phyloP scores from a whole-genome alignment of 2,797 vertebrate species.

The Acropternis orthonyx region DNA sequence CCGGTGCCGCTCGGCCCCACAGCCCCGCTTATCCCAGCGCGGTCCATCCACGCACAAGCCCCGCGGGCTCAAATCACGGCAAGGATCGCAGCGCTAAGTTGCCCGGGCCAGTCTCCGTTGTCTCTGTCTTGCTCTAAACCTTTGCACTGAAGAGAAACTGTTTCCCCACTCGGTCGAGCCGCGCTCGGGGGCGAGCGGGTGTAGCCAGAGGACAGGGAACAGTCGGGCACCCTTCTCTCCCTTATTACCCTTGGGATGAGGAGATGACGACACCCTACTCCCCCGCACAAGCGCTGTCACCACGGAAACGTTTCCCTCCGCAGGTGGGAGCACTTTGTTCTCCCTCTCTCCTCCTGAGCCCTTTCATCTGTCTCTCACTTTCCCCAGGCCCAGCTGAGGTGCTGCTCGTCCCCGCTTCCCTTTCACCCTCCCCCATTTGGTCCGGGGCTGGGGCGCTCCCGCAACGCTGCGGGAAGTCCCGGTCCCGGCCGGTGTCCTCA shows the following conservation, averaged over 20 bases:
- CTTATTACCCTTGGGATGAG: rapidly evolving
- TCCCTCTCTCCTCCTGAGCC: background rate
- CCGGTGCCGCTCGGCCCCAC: background rate
- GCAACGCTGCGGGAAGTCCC: background rate
- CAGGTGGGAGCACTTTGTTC: background rate
- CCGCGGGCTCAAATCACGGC: background rate
- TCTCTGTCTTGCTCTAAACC: background rate
- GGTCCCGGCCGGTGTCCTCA: background rate
- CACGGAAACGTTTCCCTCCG: background rate
- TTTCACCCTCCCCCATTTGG: background rate
- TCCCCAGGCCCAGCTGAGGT: background rate
- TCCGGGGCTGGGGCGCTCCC: background rate
- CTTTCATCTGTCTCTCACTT: background rate
- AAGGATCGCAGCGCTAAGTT: rapidly evolving
- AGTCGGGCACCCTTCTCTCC: background rate
- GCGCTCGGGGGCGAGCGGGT: rapidly evolving
- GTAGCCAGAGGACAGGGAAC: rapidly evolving
- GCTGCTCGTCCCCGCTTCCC: background rate
- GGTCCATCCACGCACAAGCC: too few relatives aligned
- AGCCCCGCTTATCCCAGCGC: rapidly evolving
- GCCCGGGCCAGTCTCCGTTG: rapidly evolving
- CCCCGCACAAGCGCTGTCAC: background rate
- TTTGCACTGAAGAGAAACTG: rapidly evolving
- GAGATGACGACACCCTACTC: rapidly evolving
- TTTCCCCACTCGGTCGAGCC: background rate